A percentile compares a stretch with the other conserved stretches of the same genome.
Evolutionary conservation across 2,888 invertebrate species (phyloP).

Genomic region (Mactromeris polynyma): DNA sequence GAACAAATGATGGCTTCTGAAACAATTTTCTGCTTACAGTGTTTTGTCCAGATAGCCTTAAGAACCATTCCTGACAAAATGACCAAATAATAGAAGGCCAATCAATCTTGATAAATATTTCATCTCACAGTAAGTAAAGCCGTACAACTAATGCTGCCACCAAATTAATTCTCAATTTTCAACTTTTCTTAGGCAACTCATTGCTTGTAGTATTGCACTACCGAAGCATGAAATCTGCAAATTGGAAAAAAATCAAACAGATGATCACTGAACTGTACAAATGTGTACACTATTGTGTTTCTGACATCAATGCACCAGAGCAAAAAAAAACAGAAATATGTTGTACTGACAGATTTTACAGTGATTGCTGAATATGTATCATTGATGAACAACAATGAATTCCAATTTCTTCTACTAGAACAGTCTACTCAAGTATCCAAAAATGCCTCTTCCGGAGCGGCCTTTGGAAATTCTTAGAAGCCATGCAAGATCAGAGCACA

Average conservation of each 20-base stretch:
- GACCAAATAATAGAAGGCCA: constrained; percentile 30
- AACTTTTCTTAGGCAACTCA: not conserved
- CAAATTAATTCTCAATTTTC: constrained; percentile 15
- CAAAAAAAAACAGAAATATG: no score
- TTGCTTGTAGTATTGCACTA: not conserved
- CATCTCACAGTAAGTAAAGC: constrained; percentile 26
- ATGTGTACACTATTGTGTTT: no score
- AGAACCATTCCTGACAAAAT: not conserved
- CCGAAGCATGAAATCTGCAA: constrained; percentile 33
- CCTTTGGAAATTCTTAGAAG: not conserved
- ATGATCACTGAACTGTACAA: not conserved
- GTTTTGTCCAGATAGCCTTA: constrained; percentile 7
- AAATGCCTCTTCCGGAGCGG: not conserved
- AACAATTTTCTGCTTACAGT: not conserved
- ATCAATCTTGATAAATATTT: constrained; percentile 38
- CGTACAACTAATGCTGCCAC: not conserved
- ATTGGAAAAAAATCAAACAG: constrained; percentile 28
- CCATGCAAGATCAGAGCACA: not conserved
- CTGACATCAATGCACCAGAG: no score
- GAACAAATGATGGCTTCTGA: constrained; percentile 9
- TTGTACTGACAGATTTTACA: no score
- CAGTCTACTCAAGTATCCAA: not conserved
- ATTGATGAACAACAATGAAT: not conserved
- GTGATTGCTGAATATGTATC: not conserved
- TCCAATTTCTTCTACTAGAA: not conserved